Evolutionary conservation across 2,888 invertebrate genomes (phyloP), one percentile per base, ranked within the genome.

Genomic region (Ochropacha duplaris): DNA sequence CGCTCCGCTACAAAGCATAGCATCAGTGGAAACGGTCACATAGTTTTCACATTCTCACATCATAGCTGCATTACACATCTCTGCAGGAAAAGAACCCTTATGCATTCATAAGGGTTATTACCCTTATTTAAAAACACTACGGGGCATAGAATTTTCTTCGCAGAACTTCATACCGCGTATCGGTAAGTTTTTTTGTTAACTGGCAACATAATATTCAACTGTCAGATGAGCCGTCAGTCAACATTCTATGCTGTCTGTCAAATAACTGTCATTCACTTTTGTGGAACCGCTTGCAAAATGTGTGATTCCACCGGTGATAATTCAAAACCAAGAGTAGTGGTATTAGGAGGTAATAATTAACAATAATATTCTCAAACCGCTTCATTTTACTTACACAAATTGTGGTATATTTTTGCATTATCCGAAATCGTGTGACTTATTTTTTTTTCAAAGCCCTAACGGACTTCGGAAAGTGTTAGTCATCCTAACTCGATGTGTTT

Each of bases 291-390:
- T 71, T 79, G 73, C 84, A 86, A 87, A 84, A 92, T 92, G 92
- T 88, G 87, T 70, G 87, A 84, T 78, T 74, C 76, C 71, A 80
- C 90, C 89, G 90, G 90, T 76, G 88, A 88, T 85, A 87, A 83
- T 87, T 86, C 81, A 81, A 92, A 90, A 86, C 88, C 88, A 68
- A 81, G 90, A 84, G 90, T 90, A 59, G 73, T 85, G 62, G 89
- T 92, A 79, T 83, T 92, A 81, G 92, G 92, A 89, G 92, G 92
- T 92, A 90, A 85, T 65, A 70, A 64, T 61, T 51, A 31, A 55
- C 28, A 51, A 49, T 57, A 28, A 57, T 28, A 59, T 28, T 26
- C 22, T 31, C 24, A 44, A 12, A 36, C 49, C n/a, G 12, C 31
- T 16, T 16, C 28, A 49, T 56, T 16, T 11, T 50, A 54, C 28